Evolutionary conservation across 2,113 vertebrate species (phyloP), one percentile per base, ranked within the genome.

Genomic region (Cygnus buccinator): DNA sequence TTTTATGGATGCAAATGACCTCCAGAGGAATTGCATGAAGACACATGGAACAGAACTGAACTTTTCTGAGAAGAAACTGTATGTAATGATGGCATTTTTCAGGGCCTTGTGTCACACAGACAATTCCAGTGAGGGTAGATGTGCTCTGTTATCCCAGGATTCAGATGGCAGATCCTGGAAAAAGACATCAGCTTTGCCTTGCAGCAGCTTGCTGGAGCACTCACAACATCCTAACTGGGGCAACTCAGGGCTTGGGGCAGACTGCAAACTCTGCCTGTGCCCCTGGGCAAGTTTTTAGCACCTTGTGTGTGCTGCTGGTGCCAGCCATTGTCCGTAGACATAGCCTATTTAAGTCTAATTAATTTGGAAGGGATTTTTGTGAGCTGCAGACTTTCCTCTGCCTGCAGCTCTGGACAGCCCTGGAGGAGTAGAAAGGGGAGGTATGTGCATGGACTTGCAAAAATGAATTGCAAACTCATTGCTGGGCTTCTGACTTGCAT

Each of bases 231-330:
- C 39, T 14, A 37, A 22, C 35, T 71, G 52, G 52, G 50, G 19
- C 50, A 72, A 72, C 35, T 11, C 6, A 11, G 9, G 28, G 23
- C 12, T 54, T 13, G 29, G 39, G 26, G 10, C 31, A 41, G 61
- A 46, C 37, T 91, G 59, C 8, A 7, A 6, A 0, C 0, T 77
- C 20, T 84, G 33, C 50, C n/a, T 0, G 0, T 0, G 9, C 21
- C 19, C 20, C 33, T n/a, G 50, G 19, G 35, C 39, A 62, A 48
- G 44, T 35, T 20, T 35, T 77, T 2, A 0, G 68, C 39, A 70
- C 16, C 41, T 3, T 10, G 28, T 22, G 29, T 29, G 35, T 35
- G 62, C 50, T 80, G 88, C 23, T 79, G 39, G 20, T 72, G 61
- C 61, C 7, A 17, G 7, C 19, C 17, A 13, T 4, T 57, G 43